Conservation (phyloP, 2,888 invertebrate species). For the Tiphia femorata region DNA sequence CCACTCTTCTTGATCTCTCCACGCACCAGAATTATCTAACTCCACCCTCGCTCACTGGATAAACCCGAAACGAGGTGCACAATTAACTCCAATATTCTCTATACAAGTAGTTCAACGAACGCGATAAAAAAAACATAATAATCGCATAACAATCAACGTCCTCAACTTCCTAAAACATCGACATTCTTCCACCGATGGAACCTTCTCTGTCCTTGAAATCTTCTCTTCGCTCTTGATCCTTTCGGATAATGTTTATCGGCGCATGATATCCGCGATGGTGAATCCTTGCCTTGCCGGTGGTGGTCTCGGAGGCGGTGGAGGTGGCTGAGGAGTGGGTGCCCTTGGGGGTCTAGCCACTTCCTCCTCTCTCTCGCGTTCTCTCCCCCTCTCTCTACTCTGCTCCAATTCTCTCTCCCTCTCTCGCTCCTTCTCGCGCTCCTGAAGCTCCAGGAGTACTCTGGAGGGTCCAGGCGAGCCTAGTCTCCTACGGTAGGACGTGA, state of each 20-base stretch:
- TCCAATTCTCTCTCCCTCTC: slow-evolving; percentile 55
- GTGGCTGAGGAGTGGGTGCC: slow-evolving; percentile 68
- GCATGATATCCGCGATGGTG: slow-evolving; percentile 92
- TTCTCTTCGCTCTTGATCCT: neutral
- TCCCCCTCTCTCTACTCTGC: slow-evolving; percentile 45
- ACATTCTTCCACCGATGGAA: neutral
- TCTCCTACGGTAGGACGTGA: slow-evolving; percentile 63
- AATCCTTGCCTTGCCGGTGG: slow-evolving; percentile 83
- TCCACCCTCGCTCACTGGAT: no score
- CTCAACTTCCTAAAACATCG: neutral
- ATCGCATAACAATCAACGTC: no score
- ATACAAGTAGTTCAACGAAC: no score
- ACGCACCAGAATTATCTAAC: neutral
- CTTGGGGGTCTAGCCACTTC: slow-evolving; percentile 66
- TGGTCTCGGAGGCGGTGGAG: slow-evolving; percentile 74
- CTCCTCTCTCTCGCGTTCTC: slow-evolving; percentile 56
- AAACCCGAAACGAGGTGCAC: no score
- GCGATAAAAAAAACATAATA: no score
- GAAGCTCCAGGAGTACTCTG: slow-evolving; percentile 61
- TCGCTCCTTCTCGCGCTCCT: slow-evolving; percentile 62
- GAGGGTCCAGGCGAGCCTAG: slow-evolving; percentile 65
- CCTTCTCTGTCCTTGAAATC: neutral
- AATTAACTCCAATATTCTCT: no score
- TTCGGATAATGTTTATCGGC: slow-evolving; percentile 73
- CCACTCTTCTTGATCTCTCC: neutral